phyloP scores from a whole-genome alignment of 2,888 invertebrate genomes.

The Himalopsyche tibetana region DNA sequence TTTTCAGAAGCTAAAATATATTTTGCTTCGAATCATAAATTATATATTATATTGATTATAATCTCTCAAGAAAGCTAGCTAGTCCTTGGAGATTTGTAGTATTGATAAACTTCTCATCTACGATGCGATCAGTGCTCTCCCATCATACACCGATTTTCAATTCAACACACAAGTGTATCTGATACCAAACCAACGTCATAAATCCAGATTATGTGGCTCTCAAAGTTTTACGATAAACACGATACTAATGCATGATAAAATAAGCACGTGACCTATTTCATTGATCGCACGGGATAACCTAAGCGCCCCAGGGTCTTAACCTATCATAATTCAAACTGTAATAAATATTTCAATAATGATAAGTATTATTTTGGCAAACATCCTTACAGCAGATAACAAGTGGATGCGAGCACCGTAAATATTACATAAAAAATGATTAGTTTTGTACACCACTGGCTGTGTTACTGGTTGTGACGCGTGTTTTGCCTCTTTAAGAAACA shows the following conservation, averaged over 20 bases:
- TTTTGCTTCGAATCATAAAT: no score
- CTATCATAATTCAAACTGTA: conserved; percentile 20
- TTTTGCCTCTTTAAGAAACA: no score
- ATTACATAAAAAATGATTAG: no score
- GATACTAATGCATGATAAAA: conserved; percentile 11
- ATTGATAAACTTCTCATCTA: no score
- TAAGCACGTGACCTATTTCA: conserved; percentile 31
- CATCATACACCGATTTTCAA: background rate
- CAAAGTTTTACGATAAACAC: conserved; percentile 20
- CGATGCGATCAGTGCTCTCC: background rate
- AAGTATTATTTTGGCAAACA: conserved; percentile 44
- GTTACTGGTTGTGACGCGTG: no score
- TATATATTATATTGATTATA: no score
- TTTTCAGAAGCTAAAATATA: no score
- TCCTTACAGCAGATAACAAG: background rate
- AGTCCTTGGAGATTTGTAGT: no score
- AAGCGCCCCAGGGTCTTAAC: background rate
- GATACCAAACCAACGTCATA: background rate
- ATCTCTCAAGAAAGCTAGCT: no score
- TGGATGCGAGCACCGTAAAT: no score
- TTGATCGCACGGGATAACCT: background rate
- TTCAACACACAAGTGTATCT: background rate
- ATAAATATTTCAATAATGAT: conserved; percentile 11
- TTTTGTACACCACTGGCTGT: no score
- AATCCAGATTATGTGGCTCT: conserved; percentile 7